Base-by-base conservation (phyloP, 2,113 vertebrate genomes). In the Garra rufa region DNA sequence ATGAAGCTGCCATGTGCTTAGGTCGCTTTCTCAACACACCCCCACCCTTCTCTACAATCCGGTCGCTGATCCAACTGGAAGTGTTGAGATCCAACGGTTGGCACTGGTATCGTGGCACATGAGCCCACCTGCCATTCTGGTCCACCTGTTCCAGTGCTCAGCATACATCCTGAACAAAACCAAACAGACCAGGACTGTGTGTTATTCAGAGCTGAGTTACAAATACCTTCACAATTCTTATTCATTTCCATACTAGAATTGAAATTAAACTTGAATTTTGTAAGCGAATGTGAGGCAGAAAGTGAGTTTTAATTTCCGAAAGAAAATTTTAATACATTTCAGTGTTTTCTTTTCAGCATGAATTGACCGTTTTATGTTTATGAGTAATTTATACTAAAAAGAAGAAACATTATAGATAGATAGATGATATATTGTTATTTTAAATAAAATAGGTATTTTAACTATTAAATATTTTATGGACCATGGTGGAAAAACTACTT, bases 11-110 rank as follows among this genome's bases (percentile, higher is more conserved):
- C 73, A 9, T 50, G 46, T 3, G 2, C 14, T 21, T 17, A 13
- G 48, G 73, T 52, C 17, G 21, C 46, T 76, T 34, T 76, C 26
- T 50, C 19, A 70, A 7, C 21, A 13, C n/a, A 24, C 21, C n/a
- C 17, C 38, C 19, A 9, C 14, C 41, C 48, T 19, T 5, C 48
- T 50, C 15, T 50, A 6, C 50, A 21, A 21, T 52, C 71, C 14
- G 7, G 13, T 34, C 7, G 17, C 15, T 26, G 15, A 8, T 55
- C 17, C 15, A 30, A 34, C 73, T 21, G 73, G 69, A 71, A 24
- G 69, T 44, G 69, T 24, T 44, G 4, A 76, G 46, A 30, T 52
- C 74, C 74, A 76, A 52, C 26, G 21, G 80, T 70, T 82, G 80
- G 63, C 80, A 82, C 38, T 6, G 69, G 21, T 17, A 71, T 14